Conservation (phyloP, 2,888 invertebrate genomes). For the Anthophora plumipes region DNA sequence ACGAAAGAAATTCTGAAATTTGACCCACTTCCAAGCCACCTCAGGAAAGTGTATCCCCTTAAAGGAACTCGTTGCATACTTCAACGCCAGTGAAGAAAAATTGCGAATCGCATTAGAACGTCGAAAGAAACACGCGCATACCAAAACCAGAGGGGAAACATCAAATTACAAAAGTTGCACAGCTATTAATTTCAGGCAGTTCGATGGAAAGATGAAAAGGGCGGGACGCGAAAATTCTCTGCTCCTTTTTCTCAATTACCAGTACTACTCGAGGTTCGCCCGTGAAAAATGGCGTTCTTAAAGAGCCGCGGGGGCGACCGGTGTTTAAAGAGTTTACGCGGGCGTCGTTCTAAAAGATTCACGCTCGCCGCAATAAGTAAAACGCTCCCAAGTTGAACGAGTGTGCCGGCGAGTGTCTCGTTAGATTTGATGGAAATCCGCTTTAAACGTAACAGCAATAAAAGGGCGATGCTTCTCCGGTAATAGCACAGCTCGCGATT, state of each 20-base stretch:
- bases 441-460: conserved; percentile 43
- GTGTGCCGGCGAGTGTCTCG: conserved; percentile 13
- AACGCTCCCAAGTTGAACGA: not conserved
- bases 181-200: conserved; percentile 33
- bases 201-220: not conserved
- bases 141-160: conserved; percentile 11
- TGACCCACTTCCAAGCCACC: too few relatives aligned
- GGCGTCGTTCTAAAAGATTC: conserved; percentile 20
- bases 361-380: conserved; percentile 22
- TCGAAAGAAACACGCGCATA: too few relatives aligned
- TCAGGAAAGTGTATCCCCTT: too few relatives aligned
- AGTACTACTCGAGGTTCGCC: not conserved
- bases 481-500: conserved; percentile 50
- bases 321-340: not conserved
- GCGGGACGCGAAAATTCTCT: conserved; percentile 12
- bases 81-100: too few relatives aligned
- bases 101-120: too few relatives aligned
- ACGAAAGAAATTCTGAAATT: too few relatives aligned
- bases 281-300: conserved; percentile 24
- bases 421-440: conserved; percentile 44
- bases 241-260: not conserved
- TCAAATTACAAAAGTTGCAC: conserved; percentile 25
- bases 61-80: too few relatives aligned
- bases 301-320: not conserved
- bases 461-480: conserved; percentile 32